Evolutionary conservation across 2,113 vertebrate species (phyloP).

Genomic region (Manacus vitellinus): DNA sequence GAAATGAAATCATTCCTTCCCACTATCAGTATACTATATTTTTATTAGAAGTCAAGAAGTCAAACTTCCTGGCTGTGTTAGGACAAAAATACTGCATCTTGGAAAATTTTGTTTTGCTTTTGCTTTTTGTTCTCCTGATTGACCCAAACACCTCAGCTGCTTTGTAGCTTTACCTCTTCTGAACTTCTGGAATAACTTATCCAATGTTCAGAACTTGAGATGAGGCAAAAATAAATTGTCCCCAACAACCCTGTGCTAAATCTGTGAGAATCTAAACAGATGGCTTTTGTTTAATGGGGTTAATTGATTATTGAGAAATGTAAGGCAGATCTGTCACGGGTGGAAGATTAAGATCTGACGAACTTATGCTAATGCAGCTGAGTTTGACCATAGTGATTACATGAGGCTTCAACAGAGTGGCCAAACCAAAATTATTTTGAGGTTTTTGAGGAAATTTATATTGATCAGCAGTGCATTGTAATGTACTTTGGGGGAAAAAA

Average conservation of each 20-base stretch:
- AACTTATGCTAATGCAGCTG: not conserved
- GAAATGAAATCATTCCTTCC: not conserved
- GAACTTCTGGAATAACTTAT: not conserved
- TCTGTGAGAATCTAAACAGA: not conserved
- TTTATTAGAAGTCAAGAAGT: not conserved
- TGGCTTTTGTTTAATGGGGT: not conserved
- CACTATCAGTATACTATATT: not conserved
- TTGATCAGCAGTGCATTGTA: not conserved
- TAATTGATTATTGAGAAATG: not conserved
- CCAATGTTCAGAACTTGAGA: not conserved
- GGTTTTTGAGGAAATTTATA: not conserved
- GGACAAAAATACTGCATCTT: not conserved
- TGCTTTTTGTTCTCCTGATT: not conserved
- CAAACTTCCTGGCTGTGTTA: not conserved
- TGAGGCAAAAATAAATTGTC: not conserved
- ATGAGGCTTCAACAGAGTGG: not conserved
- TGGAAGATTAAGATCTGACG: not conserved
- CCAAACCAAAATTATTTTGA: not conserved
- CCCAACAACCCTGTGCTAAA: not conserved
- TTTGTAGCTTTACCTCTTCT: not conserved
- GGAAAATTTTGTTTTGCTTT: not conserved
- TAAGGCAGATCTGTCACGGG: not conserved
- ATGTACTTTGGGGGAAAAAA: no score
- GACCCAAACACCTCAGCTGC: not conserved
- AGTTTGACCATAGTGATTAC: not conserved